Evolutionary conservation across 2,797 vertebrate genomes (phyloP).

Genomic region (Echiichthys vipera): DNA sequence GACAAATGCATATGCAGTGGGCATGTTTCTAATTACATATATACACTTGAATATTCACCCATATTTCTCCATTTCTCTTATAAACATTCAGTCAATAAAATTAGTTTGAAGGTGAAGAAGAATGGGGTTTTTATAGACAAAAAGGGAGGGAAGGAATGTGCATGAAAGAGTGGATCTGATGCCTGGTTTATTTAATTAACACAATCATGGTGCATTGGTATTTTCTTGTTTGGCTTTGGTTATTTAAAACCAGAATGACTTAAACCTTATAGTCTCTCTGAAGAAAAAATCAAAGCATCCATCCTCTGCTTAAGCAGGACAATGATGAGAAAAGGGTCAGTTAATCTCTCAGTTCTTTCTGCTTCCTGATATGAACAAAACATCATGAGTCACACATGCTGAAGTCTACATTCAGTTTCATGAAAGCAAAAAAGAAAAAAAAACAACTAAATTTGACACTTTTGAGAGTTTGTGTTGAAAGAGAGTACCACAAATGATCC

Average conservation of each 20-base stretch:
- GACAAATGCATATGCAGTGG: background rate
- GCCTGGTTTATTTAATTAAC: background rate
- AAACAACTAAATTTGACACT: constrained; percentile 19
- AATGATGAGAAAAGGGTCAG: constrained; percentile 7
- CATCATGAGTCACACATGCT: background rate
- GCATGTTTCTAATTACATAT: constrained; percentile 36
- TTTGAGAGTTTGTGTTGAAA: constrained; percentile 6
- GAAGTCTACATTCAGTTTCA: constrained; percentile 27
- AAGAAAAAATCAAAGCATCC: constrained; percentile 17
- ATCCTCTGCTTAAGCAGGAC: background rate
- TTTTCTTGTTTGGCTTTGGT: constrained; percentile 37
- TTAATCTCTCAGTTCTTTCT: background rate
- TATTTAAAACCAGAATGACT: constrained; percentile 40
- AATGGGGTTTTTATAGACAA: background rate
- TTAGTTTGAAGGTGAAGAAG: constrained; percentile 10
- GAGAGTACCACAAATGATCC: constrained; percentile 22
- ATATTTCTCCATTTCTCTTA: constrained; percentile 12
- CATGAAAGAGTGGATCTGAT: constrained; percentile 7
- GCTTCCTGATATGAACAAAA: background rate
- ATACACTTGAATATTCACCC: constrained; percentile 31
- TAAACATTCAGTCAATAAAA: constrained; percentile 41
- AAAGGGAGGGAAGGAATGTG: constrained; percentile 6
- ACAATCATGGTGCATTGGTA: background rate
- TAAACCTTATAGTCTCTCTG: constrained; percentile 28
- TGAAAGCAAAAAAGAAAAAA: background rate